Evolutionary conservation across 2,888 invertebrate genomes (phyloP).

Genomic region (Saturnia japonica): DNA sequence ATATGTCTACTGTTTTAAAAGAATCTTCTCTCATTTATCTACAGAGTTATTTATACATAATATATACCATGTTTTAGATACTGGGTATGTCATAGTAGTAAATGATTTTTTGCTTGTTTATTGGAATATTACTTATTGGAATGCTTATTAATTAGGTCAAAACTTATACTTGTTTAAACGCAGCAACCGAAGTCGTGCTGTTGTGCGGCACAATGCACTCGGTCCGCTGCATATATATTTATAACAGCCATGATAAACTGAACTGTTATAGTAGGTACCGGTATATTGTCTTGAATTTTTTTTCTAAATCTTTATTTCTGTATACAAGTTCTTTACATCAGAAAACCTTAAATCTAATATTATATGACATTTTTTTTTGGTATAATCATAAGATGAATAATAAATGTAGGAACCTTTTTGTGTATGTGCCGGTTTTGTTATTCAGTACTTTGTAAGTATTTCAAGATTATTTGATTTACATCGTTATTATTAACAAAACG

Average conservation of each 20-base stretch:
- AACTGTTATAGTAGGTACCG: neutral
- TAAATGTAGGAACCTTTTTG: no score
- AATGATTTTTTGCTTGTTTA: neutral
- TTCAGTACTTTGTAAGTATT: no score
- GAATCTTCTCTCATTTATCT: no score
- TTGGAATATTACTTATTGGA: neutral
- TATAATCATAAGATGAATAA: neutral
- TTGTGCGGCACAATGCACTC: neutral
- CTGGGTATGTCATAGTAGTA: neutral
- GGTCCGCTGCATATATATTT: conserved; percentile 3
- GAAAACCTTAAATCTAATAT: neutral
- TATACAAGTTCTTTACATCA: neutral
- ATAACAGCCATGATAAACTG: neutral
- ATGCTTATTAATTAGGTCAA: conserved; percentile 12
- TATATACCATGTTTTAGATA: neutral
- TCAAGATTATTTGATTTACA: no score
- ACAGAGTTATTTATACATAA: neutral
- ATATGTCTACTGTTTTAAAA: no score
- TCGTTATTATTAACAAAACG: no score
- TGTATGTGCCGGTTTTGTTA: no score
- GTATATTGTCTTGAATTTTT: neutral
- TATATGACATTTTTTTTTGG: neutral
- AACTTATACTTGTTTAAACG: neutral
- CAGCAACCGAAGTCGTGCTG: conserved; percentile 3
- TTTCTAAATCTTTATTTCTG: neutral